A percentile compares a stretch with the other conserved stretches of the same genome.
These are phyloP conservation scores for Palythoa grandiflora DNA, from an alignment of 92 coral and sea anemone genomes.

Conservation along the genomic window DNA sequence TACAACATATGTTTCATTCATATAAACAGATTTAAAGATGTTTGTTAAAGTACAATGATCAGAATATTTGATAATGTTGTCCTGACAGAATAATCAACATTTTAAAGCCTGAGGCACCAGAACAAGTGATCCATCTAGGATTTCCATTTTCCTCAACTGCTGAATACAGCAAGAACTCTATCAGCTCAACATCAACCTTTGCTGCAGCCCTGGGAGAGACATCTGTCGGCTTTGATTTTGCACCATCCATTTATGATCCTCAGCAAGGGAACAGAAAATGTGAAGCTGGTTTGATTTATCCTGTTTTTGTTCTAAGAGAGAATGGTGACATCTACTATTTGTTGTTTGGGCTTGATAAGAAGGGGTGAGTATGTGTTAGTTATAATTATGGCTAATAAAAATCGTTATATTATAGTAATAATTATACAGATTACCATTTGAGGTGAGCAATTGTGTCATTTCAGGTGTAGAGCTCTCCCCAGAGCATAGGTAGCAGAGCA, in stretches of 20 bases:
- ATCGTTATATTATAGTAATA: no score
- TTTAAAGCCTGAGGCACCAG: slow-evolving; percentile 80
- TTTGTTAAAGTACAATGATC: neutral
- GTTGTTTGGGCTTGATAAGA: slow-evolving; percentile 64
- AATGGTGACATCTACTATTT: slow-evolving; percentile 93
- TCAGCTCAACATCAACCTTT: slow-evolving; percentile 84
- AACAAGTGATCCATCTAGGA: slow-evolving; percentile 81
- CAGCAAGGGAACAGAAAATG: slow-evolving; percentile 43
- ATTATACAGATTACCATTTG: no score
- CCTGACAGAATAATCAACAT: slow-evolving; percentile 74
- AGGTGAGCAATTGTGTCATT: no score
- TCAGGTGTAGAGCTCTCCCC: no score
- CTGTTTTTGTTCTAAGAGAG: slow-evolving; percentile 85
- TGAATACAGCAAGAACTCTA: slow-evolving; percentile 74
- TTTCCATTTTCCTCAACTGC: slow-evolving; percentile 78
- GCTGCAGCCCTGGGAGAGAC: slow-evolving; percentile 97
- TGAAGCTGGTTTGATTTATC: slow-evolving; percentile 64
- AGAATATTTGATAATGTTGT: neutral
- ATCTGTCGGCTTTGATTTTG: slow-evolving; percentile 94
- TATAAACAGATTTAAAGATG: neutral
- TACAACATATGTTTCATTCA: no score
- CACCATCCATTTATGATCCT: slow-evolving; percentile 68
- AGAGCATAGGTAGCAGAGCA: no score
- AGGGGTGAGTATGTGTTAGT: slow-evolving; percentile 57
- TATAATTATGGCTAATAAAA: neutral